Evolutionary conservation across 2,113 vertebrate genomes (phyloP).

Genomic region (Aptenodytes forsteri): DNA sequence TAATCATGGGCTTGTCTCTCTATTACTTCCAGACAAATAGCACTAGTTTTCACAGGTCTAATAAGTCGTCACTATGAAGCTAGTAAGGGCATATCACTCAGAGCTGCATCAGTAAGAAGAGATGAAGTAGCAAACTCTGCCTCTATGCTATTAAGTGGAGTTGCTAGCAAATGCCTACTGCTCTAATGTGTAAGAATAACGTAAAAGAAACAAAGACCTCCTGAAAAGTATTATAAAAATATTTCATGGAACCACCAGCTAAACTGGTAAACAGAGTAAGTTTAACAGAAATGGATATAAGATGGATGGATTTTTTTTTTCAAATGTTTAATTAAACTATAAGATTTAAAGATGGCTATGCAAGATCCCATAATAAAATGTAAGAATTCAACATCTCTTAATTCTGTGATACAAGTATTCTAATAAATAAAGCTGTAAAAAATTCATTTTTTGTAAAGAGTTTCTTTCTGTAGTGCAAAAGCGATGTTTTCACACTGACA

Average conservation of each 20-base stretch:
- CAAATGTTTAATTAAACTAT: neutral
- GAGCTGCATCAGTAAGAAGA: neutral
- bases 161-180: neutral
- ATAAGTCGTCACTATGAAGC: neutral
- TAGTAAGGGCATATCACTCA: neutral
- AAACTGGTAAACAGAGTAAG: neutral
- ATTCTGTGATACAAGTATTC: neutral
- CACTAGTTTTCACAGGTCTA: neutral
- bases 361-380: neutral
- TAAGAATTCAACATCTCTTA: neutral
- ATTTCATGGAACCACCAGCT: neutral
- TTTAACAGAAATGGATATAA: neutral
- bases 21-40: neutral
- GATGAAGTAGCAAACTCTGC: neutral
- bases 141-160: neutral
- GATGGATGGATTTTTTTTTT: neutral
- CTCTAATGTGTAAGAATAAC: neutral
- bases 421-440: neutral
- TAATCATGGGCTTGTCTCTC: neutral
- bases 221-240: neutral
- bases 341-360: neutral
- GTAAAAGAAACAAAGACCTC: neutral
- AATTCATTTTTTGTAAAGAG: fast-evolving
- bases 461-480: neutral
- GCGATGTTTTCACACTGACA: neutral